Conservation (phyloP, 2,797 vertebrate species). For the Remorina albescens region DNA sequence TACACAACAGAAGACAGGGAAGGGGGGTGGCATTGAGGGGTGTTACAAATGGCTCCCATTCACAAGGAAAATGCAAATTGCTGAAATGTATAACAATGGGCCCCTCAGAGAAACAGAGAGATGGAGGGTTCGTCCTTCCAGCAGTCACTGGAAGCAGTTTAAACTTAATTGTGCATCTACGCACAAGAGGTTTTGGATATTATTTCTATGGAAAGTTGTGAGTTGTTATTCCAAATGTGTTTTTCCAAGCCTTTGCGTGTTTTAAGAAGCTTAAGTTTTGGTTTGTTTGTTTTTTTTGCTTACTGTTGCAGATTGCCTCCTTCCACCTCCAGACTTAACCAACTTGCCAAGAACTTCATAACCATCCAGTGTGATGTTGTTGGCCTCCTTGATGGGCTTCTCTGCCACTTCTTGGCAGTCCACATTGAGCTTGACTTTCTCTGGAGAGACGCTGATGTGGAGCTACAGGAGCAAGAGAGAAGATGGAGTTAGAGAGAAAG, state of each 20-base stretch:
- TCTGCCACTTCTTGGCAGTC: conserved; percentile 96
- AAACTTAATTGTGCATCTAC: conserved; percentile 47
- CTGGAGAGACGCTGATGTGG: conserved; percentile 93
- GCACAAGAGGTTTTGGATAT: conserved; percentile 47
- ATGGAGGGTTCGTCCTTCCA: conserved; percentile 28
- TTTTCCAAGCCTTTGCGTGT: conserved; percentile 36
- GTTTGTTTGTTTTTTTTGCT: conserved; percentile 75
- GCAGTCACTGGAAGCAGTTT: conserved; percentile 40
- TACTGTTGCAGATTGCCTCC: conserved; percentile 93
- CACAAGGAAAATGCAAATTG: conserved; percentile 53
- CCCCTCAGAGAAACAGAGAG: conserved; percentile 43
- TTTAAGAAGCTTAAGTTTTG: conserved; percentile 33
- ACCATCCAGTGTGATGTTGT: conserved; percentile 93
- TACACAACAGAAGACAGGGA: conserved; percentile 79
- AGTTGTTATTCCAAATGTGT: conserved; percentile 39
- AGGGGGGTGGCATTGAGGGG: conserved; percentile 34
- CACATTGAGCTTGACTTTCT: conserved; percentile 93
- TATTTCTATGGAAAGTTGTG: conserved; percentile 42
- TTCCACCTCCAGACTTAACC: conserved; percentile 83
- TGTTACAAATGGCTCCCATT: conserved; percentile 79
- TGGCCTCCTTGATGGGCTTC: conserved; percentile 94
- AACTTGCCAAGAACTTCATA: conserved; percentile 97
- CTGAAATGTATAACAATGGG: conserved; percentile 50
- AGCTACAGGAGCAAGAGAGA: conserved; percentile 84
- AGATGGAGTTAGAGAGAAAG: conserved; percentile 44